Percentiles rank a stretch among this genome's conserved stretches.
Evolutionary conservation across 1,140 invertebrate genomes (phyloP).

Genomic region (Bombus superbus): DNA sequence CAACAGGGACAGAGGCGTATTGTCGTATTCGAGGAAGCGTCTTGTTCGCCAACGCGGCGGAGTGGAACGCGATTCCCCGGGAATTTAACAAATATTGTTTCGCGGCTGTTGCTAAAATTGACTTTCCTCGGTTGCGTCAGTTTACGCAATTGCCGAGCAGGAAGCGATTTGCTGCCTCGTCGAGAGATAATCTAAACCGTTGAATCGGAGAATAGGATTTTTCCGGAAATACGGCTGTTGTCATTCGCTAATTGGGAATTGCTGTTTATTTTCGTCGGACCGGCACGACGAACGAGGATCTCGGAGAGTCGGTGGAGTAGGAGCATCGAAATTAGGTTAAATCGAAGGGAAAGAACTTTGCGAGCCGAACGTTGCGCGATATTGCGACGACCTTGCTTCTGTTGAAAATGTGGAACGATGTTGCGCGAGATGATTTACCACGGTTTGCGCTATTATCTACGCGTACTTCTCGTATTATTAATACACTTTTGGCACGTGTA

Average conservation of each 20-base stretch:
- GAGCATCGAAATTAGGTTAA: no score
- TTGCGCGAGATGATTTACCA: no score
- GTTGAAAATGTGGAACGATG: background rate
- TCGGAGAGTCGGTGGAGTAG: no score
- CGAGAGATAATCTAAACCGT: constrained; percentile 15
- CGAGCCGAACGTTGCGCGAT: no score
- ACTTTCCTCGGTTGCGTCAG: background rate
- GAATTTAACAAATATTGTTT: constrained; percentile 28
- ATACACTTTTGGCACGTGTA: background rate
- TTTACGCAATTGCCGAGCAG: constrained; percentile 3
- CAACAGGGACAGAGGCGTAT: background rate
- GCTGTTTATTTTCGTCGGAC: background rate
- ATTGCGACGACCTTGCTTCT: background rate
- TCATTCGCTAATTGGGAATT: constrained; percentile 2
- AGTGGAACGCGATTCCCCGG: background rate
- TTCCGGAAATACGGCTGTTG: background rate
- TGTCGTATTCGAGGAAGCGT: background rate
- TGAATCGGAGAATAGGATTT: background rate
- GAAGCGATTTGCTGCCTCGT: background rate
- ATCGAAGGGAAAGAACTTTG: background rate
- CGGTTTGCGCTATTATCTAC: background rate
- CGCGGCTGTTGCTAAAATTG: constrained; percentile 20
- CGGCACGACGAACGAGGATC: background rate
- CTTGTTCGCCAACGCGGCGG: background rate
- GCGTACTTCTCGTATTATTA: background rate